Evolutionary conservation across 2,888 invertebrate genomes (phyloP).

Genomic region (Stenotaenia linearis): DNA sequence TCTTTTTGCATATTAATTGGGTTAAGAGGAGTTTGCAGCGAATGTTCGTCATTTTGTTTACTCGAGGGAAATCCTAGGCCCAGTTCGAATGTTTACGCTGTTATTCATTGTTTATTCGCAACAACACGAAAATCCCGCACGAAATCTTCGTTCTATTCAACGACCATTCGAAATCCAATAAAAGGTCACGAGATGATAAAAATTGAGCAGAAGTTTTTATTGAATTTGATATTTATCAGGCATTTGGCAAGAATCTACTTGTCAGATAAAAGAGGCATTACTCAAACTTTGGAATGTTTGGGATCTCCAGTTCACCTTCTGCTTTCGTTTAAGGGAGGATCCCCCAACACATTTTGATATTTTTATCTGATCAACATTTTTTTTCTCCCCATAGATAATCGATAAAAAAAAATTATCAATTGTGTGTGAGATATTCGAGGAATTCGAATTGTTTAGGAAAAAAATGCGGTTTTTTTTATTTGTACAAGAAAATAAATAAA

Average conservation of each 20-base stretch:
- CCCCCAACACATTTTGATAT: background rate
- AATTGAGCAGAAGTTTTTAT: background rate
- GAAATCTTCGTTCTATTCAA: background rate
- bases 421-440: background rate
- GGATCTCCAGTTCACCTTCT: constrained; percentile 3
- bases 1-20: constrained; percentile 23
- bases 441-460: background rate
- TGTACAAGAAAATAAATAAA: too few relatives aligned
- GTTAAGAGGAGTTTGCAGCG: background rate
- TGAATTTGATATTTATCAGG: constrained; percentile 12
- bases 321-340: background rate
- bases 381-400: background rate
- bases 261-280: constrained; percentile 13
- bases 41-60: background rate
- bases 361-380: background rate
- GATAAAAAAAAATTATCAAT: background rate
- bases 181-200: background rate
- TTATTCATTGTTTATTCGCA: too few relatives aligned
- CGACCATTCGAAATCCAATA: background rate
- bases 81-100: background rate
- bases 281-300: constrained; percentile 27
- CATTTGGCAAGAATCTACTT: constrained; percentile 3
- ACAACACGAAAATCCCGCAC: too few relatives aligned
- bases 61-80: background rate
- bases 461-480: too few relatives aligned